Conservation (phyloP, 2,113 vertebrate species). For the Anguilla japonica region DNA sequence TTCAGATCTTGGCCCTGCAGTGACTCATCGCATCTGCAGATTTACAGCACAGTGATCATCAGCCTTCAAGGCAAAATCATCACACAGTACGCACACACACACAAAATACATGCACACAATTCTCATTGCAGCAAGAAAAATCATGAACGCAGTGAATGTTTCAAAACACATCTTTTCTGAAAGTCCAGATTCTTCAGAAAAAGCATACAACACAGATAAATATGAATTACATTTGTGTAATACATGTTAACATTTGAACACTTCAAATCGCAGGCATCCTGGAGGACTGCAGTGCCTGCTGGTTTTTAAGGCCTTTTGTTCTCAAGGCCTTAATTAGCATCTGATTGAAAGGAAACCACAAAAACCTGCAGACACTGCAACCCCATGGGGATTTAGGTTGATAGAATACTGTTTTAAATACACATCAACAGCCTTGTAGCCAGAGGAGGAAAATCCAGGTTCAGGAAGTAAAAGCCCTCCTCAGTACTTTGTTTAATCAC, state of each 20-base stretch:
- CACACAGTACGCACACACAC: not conserved
- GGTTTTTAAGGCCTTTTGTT: too few relatives aligned
- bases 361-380: too few relatives aligned
- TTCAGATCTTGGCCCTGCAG: not conserved
- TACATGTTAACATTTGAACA: not conserved
- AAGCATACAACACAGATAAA: not conserved
- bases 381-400: too few relatives aligned
- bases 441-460: too few relatives aligned
- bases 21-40: not conserved
- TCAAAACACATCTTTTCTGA: not conserved
- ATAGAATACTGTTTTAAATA: not conserved
- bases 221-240: not conserved
- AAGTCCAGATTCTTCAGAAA: not conserved
- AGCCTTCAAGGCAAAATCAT: not conserved
- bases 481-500: too few relatives aligned
- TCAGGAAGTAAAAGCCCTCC: too few relatives aligned
- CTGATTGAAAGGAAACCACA: too few relatives aligned
- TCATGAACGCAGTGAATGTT: not conserved
- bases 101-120: not conserved
- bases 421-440: not conserved
- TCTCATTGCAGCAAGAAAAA: not conserved
- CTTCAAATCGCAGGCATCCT: too few relatives aligned
- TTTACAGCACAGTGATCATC: not conserved
- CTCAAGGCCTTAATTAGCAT: too few relatives aligned
- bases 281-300: not conserved